Evolutionary conservation across 2,113 vertebrate species (phyloP).

Genomic region (Tringa solitaria): DNA sequence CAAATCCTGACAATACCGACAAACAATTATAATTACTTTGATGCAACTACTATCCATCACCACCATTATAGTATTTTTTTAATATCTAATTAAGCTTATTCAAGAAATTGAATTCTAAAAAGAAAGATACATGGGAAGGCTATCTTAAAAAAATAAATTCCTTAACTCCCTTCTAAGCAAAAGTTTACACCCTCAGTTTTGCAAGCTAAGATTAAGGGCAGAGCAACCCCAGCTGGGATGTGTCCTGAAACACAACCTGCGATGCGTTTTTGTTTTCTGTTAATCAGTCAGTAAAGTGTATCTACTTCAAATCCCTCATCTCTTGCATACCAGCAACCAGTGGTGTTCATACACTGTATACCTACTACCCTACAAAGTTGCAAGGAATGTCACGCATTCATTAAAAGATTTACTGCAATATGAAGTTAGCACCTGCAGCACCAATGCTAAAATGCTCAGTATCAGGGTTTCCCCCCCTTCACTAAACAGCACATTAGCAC

Average conservation of each 20-base stretch:
- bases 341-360: background rate
- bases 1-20: background rate
- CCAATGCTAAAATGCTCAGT: background rate
- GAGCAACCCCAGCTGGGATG: background rate
- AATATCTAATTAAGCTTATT: background rate
- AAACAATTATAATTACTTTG: background rate
- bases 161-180: background rate
- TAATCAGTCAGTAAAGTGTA: fast-evolving
- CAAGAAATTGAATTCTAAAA: background rate
- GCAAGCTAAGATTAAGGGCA: background rate
- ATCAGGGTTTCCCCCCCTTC: fast-evolving
- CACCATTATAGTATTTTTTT: background rate
- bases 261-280: background rate
- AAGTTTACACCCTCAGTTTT: background rate
- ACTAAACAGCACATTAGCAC: background rate
- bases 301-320: background rate
- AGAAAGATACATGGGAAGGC: background rate
- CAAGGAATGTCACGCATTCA: background rate
- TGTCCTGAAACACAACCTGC: background rate
- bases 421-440: background rate
- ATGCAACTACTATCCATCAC: background rate
- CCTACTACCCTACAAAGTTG: background rate
- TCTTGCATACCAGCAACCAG: background rate
- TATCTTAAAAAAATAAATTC: background rate
- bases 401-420: background rate